Conservation (phyloP, 2,113 vertebrate species). For the Anguilla rostrata region DNA sequence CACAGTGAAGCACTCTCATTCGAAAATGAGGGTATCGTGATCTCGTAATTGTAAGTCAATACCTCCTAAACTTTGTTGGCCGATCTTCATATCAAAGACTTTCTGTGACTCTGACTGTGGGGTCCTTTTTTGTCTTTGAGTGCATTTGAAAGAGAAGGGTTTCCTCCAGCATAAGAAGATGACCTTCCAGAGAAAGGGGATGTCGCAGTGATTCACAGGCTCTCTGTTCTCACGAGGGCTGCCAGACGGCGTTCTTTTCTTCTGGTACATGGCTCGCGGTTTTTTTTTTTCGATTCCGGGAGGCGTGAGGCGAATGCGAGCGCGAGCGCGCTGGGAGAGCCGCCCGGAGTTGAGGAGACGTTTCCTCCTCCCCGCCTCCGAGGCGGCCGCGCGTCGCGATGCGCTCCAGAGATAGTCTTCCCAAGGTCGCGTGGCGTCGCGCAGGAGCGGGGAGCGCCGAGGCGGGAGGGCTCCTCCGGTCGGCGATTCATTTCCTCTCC, state of each 20-base stretch:
- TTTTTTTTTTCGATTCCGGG: neutral
- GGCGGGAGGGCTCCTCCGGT: neutral
- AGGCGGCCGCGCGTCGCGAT: neutral
- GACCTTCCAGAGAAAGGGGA: neutral
- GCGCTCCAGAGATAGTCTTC: neutral
- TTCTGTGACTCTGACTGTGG: neutral
- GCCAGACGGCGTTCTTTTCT: neutral
- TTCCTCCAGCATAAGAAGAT: neutral
- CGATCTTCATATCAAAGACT: constrained; percentile 25
- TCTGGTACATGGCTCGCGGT: neutral
- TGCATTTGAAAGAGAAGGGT: neutral
- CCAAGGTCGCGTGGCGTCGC: neutral
- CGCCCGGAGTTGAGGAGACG: neutral
- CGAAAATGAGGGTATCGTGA: constrained; percentile 23
- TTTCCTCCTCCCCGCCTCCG: neutral
- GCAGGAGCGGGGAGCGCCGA: neutral
- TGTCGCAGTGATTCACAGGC: neutral
- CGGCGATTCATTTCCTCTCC: constrained; percentile 34
- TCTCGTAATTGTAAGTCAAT: constrained; percentile 12
- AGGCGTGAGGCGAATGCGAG: neutral
- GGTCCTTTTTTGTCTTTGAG: constrained; percentile 4
- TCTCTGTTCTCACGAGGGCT: neutral
- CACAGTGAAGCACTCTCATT: neutral
- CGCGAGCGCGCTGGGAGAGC: neutral
- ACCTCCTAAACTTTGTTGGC: neutral